Percentiles rank a stretch among this genome's conserved stretches.
These are phyloP conservation scores for Coregonus ussuriensis DNA, from an alignment of 2,797 vertebrate species.

Conservation along the genomic window DNA sequence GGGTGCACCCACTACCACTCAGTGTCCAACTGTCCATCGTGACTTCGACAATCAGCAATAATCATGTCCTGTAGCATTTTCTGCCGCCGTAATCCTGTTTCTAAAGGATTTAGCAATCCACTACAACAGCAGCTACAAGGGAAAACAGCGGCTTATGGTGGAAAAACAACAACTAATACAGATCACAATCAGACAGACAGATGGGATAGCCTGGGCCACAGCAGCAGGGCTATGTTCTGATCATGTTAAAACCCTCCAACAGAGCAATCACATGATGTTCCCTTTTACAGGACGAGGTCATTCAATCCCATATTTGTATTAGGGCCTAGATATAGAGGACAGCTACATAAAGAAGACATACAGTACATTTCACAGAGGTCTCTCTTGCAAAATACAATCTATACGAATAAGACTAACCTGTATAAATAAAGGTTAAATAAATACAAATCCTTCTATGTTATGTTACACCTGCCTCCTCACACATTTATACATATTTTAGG, in stretches of 20 bases:
- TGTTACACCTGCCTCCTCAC: neutral
- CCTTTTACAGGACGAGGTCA: neutral
- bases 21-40: neutral
- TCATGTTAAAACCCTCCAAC: neutral
- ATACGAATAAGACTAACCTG: neutral
- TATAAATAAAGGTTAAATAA: neutral
- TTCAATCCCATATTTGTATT: too few species aligned
- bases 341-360: neutral
- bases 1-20: neutral
- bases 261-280: conserved; percentile 6
- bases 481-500: neutral
- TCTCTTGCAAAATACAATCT: neutral
- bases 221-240: neutral
- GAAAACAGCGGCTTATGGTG: conserved; percentile 9
- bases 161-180: neutral
- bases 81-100: conserved; percentile 46
- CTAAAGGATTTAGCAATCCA: conserved; percentile 37
- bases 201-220: neutral
- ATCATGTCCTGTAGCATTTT: conserved; percentile 33
- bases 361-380: neutral
- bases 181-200: conserved; percentile 12
- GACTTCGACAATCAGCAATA: conserved; percentile 14
- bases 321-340: neutral
- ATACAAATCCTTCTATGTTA: neutral
- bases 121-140: conserved; percentile 9